Evolutionary conservation across 2,888 invertebrate genomes (phyloP), one percentile per base, ranked within the genome.

Genomic region (Ochropleura plecta): DNA sequence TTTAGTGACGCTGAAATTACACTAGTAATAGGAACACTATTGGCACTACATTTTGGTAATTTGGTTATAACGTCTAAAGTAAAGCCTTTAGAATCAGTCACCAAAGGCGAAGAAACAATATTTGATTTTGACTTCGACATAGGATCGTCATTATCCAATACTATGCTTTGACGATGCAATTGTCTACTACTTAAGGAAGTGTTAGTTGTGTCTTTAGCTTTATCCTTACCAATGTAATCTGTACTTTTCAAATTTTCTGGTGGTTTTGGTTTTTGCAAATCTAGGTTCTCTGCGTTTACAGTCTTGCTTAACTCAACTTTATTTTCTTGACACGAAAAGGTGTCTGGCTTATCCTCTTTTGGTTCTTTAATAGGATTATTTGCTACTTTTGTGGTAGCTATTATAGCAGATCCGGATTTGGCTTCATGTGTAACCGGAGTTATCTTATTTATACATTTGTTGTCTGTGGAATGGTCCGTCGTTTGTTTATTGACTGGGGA

Each of bases 151-250:
- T 77, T 74, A 66, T 90, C 89, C 67, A 87, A 81, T 53, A 89
- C 75, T 70, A 88, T 89, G 82, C 92, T 93, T 89, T 94, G 93
- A 30, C 90, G 89, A 68, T 91, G 91, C 80, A 93, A 83, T 79
- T 91, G 90, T 86, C 91, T 94, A 66, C 51, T 86, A 42, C 79
- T 86, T 70, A 44, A 42, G n/a, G 82, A 78, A 65, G 69, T 78
- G 12, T 55, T 67, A 59, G 75, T 53, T 67, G 69, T 81, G 78
- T 82, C 77, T 44, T 65, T 68, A 64, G 7, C 67, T 82, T 87
- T 87, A 18, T 82, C 80, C 8, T 83, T 83, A 49, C 68, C 70
- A 64, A 30, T 65, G 57, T 63, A 64, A 60, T 78, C 72, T 46
- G 62, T 55, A 65, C 42, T 63, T 42, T 72, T 81, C 42, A 59